These are phyloP conservation scores for Tetranychus urticae DNA, from an alignment of 1,140 invertebrate species.

Conservation along the genomic window DNA sequence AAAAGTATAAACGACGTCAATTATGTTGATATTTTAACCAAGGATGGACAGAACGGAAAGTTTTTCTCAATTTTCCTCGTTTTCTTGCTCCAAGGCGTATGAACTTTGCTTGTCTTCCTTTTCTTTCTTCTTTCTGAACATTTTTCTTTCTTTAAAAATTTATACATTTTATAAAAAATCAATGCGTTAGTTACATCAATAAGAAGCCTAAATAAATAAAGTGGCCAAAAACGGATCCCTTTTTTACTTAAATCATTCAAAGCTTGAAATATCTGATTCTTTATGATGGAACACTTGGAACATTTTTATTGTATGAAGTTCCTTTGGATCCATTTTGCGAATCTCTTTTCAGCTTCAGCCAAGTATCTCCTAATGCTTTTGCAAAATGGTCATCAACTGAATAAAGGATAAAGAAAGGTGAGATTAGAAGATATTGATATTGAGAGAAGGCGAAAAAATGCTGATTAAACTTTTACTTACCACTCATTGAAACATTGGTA, in stretches of 20 bases:
- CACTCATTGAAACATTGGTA: background rate
- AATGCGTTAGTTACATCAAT: too few relatives aligned
- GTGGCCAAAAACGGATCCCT: too few relatives aligned
- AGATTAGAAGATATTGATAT: background rate
- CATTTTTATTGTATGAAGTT: background rate
- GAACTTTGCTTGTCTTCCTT: background rate
- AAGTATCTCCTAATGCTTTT: constrained; percentile 79
- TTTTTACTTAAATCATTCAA: too few relatives aligned
- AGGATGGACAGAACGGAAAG: too few relatives aligned
- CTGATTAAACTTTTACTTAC: background rate
- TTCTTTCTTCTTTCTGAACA: background rate
- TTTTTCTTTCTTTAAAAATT: too few relatives aligned
- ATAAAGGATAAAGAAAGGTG: constrained; percentile 14
- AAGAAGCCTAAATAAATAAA: too few relatives aligned
- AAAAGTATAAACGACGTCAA: too few relatives aligned
- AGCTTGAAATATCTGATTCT: too few relatives aligned
- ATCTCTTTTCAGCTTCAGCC: constrained; percentile 18
- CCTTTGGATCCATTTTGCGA: background rate
- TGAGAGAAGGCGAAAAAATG: too few relatives aligned
- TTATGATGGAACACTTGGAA: too few relatives aligned
- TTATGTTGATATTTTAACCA: too few relatives aligned
- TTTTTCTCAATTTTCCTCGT: background rate
- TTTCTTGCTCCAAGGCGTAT: background rate
- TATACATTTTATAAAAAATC: too few relatives aligned
- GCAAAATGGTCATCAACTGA: constrained; percentile 82